Evolutionary conservation across 2,888 invertebrate genomes (phyloP).

Genomic region (Subacronicta megacephala): DNA sequence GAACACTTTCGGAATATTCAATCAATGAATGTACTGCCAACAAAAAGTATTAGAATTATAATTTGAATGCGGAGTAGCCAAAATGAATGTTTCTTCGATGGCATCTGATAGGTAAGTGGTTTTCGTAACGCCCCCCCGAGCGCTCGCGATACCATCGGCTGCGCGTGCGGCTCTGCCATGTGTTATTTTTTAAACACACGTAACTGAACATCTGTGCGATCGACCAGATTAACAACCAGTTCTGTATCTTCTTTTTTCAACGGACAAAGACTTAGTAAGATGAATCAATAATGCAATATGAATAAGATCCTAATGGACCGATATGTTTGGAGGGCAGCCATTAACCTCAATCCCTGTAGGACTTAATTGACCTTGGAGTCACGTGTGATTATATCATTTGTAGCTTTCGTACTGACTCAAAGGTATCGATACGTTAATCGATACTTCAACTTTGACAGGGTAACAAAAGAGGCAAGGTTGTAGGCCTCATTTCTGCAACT

Average conservation of each 20-base stretch:
- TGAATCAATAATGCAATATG: slow-evolving; percentile 52
- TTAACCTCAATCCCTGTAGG: slow-evolving; percentile 82
- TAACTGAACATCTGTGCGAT: slow-evolving; percentile 76
- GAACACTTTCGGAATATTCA: slow-evolving; percentile 56
- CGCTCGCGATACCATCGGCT: slow-evolving; percentile 77
- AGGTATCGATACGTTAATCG: slow-evolving; percentile 50
- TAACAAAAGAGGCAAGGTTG: slow-evolving; percentile 56
- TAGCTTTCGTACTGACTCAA: slow-evolving; percentile 57
- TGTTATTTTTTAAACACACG: slow-evolving; percentile 74
- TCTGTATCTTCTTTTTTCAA: slow-evolving; percentile 69
- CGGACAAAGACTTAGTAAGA: slow-evolving; percentile 63
- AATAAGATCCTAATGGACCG: slow-evolving; percentile 72
- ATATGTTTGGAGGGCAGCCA: slow-evolving; percentile 73
- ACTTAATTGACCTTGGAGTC: slow-evolving; percentile 75
- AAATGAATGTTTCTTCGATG: slow-evolving; percentile 81
- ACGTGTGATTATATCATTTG: slow-evolving; percentile 71
- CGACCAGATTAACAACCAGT: slow-evolving; percentile 68
- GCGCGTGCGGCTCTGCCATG: slow-evolving; percentile 76
- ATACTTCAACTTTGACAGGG: slow-evolving; percentile 59
- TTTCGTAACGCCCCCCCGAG: slow-evolving; percentile 86
- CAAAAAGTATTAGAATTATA: slow-evolving; percentile 56
- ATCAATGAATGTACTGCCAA: slow-evolving; percentile 50
- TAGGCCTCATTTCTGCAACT: slow-evolving; percentile 46
- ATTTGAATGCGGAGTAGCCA: slow-evolving; percentile 80
- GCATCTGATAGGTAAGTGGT: slow-evolving; percentile 87